Base-by-base conservation (phyloP, 1,140 invertebrate species). In the Drosophila orosa region DNA sequence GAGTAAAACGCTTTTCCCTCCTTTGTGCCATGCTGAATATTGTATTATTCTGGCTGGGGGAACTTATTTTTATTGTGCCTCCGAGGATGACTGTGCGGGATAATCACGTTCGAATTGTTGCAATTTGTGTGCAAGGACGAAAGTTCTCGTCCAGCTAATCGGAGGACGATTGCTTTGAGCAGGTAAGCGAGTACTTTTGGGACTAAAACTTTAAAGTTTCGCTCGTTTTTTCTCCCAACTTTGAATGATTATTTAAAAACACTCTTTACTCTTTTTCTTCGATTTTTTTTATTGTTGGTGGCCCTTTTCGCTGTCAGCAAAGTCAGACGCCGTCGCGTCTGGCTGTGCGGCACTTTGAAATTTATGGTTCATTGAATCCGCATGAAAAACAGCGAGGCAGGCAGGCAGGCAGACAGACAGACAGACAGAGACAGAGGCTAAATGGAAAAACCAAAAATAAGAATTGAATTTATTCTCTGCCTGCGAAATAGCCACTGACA, bases 361-460 rank as follows among this genome's bases (percentile, higher is more conserved):
- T 89, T 89, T 89, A 89, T 89, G 84, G 84, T 89, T 89, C 84
- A 89, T 89, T 89, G 84, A 89, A 84, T 89, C 55, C 77, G 68
- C 68, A 89, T 89, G 84, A 89, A 89, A 89, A 89, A 89, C 80
- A 86, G 71, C 71, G 50, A 71, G 67, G 67, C 76, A 59, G 71
- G 47, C 40, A 7, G 35, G 13, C 33, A 7, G 22, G 17, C 27
- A 13, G 27, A 3, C 27, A 15, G 48, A 29, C 76, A 69, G 66
- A 67, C 67, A 58, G 66, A 44, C 58, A 52, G 73, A 77, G 67
- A 68, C 72, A 59, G 67, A 37, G 65, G 57, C 48, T 73, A 62
- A 83, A 74, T 74, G 74, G 65, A 56, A 87, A 76, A 83, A 67
- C 66, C 65, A 86, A 78, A 69, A 54, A 54, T 56, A 69, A 74